Evolutionary conservation across 2,113 vertebrate genomes (phyloP), one percentile per base, ranked within the genome.

Genomic region (Megalops atlanticus): DNA sequence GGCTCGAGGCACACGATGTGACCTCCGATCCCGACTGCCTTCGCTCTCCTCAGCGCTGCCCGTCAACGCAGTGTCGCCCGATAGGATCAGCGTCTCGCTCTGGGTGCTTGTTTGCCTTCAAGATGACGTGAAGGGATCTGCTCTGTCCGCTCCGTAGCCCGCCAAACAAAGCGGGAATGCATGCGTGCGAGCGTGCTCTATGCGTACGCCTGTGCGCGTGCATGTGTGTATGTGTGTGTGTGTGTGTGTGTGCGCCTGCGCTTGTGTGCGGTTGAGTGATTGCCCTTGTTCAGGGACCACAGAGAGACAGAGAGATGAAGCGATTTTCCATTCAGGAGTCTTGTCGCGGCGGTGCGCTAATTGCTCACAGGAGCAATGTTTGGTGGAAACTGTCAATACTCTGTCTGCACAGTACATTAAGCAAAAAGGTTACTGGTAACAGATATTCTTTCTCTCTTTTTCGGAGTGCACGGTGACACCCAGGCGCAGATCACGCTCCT

Each of bases 291-390:
- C 70, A 72, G 79, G 76, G 74, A 78, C 81, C 76, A 76, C 75
- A 72, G 71, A 40, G 69, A 70, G 73, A 43, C 38, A 49, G 73
- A 70, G 54, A 78, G 76, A 76, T 47, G 47, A 74, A 82, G 78
- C 69, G 79, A 80, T 82, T 82, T 85, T 85, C 81, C 84, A 85
- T 82, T 45, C 72, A 73, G 80, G 58, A 41, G 47, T 12, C 80
- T 77, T 80, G 77, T 58, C 33, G 33, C 74, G 47, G 47, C 24
- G 27, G 15, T 40, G 36, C 14, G 39, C 40, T 83, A 76, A 83
- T 80, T 75, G 79, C 78, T 52, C 64, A 27, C 78, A 80, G 78
- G 74, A 80, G 74, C 82, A 40, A 52, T 31, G 82, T 58, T 72
- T 76, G 81, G 47, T 79, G 40, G 77, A 76, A 64, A 77, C 72